Percentiles rank a stretch among this genome's conserved stretches.
Conservation (phyloP, 2,113 vertebrate species). For the Monopterus albus region DNA sequence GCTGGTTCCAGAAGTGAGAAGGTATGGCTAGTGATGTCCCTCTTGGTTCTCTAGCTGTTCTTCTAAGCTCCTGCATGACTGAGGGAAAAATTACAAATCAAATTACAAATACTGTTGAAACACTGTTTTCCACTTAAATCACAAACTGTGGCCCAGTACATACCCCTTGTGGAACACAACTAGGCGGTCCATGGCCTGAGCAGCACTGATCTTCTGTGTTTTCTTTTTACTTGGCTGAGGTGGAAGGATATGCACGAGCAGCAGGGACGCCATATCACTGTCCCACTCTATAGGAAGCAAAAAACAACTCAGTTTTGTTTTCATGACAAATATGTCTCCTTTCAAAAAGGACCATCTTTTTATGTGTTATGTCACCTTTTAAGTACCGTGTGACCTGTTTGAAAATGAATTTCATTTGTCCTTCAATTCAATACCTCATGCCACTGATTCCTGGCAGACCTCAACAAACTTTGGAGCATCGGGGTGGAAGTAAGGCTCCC, state of each 20-base stretch:
- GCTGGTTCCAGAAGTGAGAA: neutral
- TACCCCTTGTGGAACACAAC: conserved; percentile 7
- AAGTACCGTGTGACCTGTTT: too few species aligned
- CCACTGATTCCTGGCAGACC: neutral
- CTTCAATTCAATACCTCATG: too few species aligned
- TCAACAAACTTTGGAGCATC: neutral
- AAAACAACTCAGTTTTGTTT: neutral
- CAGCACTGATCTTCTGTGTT: neutral
- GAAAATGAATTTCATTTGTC: too few species aligned
- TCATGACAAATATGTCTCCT: too few species aligned
- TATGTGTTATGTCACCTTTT: too few species aligned
- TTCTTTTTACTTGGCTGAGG: conserved; percentile 1
- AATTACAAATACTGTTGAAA: neutral
- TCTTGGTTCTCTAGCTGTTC: neutral
- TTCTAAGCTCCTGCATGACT: neutral
- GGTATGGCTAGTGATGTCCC: neutral
- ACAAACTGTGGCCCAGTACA: too few species aligned
- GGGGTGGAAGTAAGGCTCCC: neutral
- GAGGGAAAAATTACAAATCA: neutral
- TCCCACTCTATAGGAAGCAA: neutral
- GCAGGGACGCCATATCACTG: conserved; percentile 7
- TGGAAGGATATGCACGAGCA: conserved; percentile 10
- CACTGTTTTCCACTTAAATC: neutral
- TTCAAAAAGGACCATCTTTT: too few species aligned
- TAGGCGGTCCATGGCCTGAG: neutral